Conservation (phyloP, 2,113 vertebrate genomes). For the Probosciger aterrimus region DNA sequence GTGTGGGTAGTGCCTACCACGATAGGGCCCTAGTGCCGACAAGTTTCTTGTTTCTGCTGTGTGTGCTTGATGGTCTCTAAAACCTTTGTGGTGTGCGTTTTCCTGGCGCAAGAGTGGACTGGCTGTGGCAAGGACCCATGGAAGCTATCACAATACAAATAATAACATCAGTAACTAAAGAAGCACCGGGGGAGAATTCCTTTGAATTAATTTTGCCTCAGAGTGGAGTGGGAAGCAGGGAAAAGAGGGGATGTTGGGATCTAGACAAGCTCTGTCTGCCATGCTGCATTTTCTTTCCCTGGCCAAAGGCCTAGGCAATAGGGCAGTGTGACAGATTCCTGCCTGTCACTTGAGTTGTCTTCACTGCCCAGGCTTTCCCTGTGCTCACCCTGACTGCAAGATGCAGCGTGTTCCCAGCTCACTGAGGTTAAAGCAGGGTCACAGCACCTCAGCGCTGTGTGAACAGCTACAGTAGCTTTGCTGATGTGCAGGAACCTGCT, state of each 20-base stretch:
- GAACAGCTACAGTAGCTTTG: constrained; percentile 9
- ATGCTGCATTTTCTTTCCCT: not conserved
- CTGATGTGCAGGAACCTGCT: not conserved
- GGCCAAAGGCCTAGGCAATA: not conserved
- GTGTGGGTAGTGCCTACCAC: not conserved
- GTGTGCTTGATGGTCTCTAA: not conserved
- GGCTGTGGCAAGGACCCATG: not conserved
- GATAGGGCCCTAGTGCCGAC: not conserved
- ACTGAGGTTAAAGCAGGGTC: not conserved
- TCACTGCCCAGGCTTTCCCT: not conserved
- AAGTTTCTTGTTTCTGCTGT: not conserved
- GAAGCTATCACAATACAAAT: not conserved
- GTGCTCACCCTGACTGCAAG: not conserved
- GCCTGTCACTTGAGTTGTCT: not conserved
- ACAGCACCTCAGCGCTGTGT: not conserved
- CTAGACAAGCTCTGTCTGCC: not conserved
- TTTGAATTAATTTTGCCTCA: not conserved
- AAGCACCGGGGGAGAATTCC: not conserved
- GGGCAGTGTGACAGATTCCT: not conserved
- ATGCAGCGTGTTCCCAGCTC: not conserved
- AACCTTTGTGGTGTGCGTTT: not conserved
- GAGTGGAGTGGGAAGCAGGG: not conserved
- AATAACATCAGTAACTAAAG: constrained; percentile 1
- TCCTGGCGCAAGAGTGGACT: not conserved
- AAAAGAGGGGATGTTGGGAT: not conserved